Percentiles rank a stretch among this genome's conserved stretches.
phyloP scores from a whole-genome alignment of 2,797 vertebrate species.

The Sciaenops ocellatus region DNA sequence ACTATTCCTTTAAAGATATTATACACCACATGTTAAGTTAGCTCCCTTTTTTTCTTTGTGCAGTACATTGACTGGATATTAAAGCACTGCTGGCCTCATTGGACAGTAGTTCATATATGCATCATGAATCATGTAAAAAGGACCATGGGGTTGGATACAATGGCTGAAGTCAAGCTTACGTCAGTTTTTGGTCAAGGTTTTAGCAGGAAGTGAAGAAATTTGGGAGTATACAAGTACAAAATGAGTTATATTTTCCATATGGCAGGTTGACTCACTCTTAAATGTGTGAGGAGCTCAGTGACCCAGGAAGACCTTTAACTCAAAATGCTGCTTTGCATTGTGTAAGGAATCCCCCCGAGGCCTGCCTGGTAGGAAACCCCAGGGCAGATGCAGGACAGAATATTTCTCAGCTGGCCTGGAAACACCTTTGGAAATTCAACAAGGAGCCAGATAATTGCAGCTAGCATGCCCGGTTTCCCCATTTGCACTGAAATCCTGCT shows the following conservation, averaged over 20 bases:
- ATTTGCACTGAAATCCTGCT: neutral
- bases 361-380: conserved; percentile 15
- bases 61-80: conserved; percentile 27
- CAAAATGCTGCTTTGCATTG: conserved; percentile 24
- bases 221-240: neutral
- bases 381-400: conserved; percentile 26
- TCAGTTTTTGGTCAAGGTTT: conserved; percentile 2
- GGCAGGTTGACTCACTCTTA: conserved; percentile 22
- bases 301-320: conserved; percentile 35
- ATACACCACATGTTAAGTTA: neutral
- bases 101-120: conserved; percentile 13
- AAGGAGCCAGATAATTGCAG: conserved; percentile 13
- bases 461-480: neutral
- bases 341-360: conserved; percentile 39
- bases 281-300: conserved; percentile 18
- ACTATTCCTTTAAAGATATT: neutral
- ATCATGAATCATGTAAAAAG: conserved; percentile 14
- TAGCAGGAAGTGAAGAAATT: neutral
- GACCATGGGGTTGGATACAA: neutral
- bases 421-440: conserved; percentile 29
- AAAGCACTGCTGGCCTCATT: conserved; percentile 17
- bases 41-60: neutral
- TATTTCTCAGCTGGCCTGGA: conserved; percentile 27
- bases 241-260: neutral
- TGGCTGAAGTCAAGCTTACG: neutral